phyloP scores from a whole-genome alignment of 2,113 vertebrate genomes.

The Crotalus horridus region DNA sequence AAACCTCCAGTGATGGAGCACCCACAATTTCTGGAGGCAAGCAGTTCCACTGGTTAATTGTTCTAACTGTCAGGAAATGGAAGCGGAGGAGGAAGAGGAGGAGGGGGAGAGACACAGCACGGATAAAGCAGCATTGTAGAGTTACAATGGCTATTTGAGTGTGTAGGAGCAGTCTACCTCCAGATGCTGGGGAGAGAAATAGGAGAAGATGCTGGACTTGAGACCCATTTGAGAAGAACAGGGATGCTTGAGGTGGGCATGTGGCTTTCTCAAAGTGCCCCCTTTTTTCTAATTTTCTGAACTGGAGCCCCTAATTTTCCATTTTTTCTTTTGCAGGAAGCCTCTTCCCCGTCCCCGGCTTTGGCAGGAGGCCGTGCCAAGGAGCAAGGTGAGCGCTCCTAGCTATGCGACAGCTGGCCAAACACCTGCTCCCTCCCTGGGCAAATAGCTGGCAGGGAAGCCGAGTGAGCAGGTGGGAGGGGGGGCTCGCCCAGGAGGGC shows the following conservation, averaged over 20 bases:
- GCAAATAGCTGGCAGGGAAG: background rate
- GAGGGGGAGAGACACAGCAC: background rate
- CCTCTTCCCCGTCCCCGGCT: background rate
- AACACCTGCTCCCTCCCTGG: background rate
- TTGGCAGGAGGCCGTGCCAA: background rate
- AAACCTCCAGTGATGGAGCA: too few relatives aligned
- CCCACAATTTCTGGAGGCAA: too few relatives aligned
- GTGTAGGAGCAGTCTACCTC: background rate
- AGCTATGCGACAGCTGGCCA: background rate
- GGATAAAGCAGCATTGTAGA: background rate
- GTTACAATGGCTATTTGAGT: background rate
- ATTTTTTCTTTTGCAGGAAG: background rate
- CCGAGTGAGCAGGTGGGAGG: background rate
- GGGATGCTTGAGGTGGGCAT: fast-evolving
- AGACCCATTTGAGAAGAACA: background rate
- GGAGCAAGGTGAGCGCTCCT: background rate
- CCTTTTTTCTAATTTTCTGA: background rate
- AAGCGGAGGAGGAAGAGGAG: too few relatives aligned
- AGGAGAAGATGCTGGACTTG: background rate
- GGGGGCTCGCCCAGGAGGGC: background rate
- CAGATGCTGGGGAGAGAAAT: background rate
- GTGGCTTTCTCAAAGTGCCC: background rate
- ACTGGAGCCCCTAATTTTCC: background rate
- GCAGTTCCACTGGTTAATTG: too few relatives aligned
- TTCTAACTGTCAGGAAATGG: too few relatives aligned